Evolutionary conservation across 2,797 vertebrate species (phyloP).

Genomic region (Nyctibius grandis): DNA sequence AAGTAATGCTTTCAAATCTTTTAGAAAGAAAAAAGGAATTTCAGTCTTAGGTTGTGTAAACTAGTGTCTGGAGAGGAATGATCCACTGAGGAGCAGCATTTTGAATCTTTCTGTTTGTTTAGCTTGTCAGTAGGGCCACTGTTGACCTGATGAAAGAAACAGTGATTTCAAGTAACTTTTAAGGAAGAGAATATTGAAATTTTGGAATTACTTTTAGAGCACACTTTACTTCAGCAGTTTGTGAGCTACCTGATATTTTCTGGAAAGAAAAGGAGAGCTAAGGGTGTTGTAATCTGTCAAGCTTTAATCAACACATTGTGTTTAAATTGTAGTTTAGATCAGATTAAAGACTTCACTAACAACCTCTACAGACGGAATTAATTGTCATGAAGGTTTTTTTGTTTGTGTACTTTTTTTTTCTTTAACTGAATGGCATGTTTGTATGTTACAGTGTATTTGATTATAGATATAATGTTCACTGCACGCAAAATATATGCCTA

Average conservation of each 20-base stretch:
- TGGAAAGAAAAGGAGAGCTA: neutral
- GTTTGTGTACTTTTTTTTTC: fast-evolving
- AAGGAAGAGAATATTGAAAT: neutral
- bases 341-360: neutral
- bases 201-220: neutral
- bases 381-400: neutral
- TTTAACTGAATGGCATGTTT: neutral
- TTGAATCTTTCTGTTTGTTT: neutral
- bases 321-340: neutral
- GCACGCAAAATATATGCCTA: neutral
- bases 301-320: neutral
- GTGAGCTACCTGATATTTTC: neutral
- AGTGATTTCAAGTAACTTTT: neutral
- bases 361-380: neutral
- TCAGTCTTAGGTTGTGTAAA: neutral
- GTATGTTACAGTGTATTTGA: neutral
- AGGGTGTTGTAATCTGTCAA: neutral
- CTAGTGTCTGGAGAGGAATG: neutral
- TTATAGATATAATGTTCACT: neutral
- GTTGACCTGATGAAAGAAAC: neutral
- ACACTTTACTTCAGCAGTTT: neutral
- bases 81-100: neutral
- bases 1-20: neutral
- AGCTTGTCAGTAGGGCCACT: neutral
- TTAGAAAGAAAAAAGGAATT: neutral